phyloP scores from a whole-genome alignment of 2,113 vertebrate genomes.

The Mastomys coucha region DNA sequence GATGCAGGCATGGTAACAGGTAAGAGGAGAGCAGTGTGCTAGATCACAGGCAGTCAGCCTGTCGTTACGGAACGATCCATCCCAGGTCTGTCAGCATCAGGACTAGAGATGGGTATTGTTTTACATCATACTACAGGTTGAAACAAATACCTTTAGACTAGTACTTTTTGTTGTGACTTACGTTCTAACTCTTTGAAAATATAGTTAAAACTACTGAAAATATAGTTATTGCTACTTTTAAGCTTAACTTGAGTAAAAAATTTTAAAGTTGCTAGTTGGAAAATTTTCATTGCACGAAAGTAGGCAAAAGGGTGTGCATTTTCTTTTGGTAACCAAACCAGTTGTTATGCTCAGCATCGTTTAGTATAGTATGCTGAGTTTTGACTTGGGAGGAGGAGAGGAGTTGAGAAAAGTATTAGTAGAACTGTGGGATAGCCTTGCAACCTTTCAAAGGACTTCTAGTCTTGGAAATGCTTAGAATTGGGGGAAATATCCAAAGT shows the following conservation, averaged over 20 bases:
- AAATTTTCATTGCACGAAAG: neutral
- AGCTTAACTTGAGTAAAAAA: slow-evolving; percentile 17
- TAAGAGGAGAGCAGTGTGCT: slow-evolving; percentile 50
- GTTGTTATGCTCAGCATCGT: neutral
- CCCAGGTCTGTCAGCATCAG: neutral
- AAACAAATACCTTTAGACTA: neutral
- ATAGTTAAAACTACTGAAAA: neutral
- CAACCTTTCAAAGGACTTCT: neutral
- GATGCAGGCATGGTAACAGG: neutral
- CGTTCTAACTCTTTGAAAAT: neutral
- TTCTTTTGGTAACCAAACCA: neutral
- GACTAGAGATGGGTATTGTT: neutral
- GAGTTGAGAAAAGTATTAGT: neutral
- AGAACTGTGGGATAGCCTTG: neutral
- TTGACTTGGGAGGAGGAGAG: neutral
- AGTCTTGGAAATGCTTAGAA: neutral
- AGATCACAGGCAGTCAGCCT: neutral
- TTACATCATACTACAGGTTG: neutral
- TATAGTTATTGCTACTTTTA: slow-evolving; percentile 28
- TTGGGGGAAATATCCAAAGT: neutral
- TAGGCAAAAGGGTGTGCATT: neutral
- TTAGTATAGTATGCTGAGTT: neutral
- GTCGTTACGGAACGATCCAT: neutral
- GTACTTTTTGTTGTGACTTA: neutral
- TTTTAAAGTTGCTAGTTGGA: slow-evolving; percentile 7